Evolutionary conservation across 2,113 vertebrate genomes (phyloP).

Genomic region (Corythornis vintsioides): DNA sequence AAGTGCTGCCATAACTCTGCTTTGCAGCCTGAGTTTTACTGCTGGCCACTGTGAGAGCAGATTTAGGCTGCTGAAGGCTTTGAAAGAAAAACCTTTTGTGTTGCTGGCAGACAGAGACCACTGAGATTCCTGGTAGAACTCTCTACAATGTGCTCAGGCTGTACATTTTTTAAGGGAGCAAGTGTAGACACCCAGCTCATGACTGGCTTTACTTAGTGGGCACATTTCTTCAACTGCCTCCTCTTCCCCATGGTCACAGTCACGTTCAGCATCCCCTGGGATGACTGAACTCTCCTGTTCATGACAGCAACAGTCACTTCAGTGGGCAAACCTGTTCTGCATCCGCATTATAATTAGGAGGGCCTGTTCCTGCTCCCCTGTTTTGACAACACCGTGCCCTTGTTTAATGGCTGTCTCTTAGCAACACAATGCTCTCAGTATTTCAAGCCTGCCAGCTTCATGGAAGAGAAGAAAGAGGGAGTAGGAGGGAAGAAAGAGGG

Average conservation of each 20-base stretch:
- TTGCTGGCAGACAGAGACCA: neutral
- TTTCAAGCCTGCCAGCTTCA: neutral
- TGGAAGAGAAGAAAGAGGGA: neutral
- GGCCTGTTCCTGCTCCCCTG: neutral
- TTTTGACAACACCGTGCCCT: neutral
- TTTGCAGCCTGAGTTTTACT: neutral
- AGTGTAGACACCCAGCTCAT: neutral
- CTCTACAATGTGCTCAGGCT: neutral
- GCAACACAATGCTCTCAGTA: neutral
- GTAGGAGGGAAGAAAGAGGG: neutral
- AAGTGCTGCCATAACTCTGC: neutral
- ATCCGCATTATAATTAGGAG: neutral
- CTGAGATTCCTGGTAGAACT: neutral
- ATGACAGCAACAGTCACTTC: neutral
- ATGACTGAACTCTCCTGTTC: neutral
- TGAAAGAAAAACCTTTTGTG: neutral
- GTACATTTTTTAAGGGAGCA: neutral
- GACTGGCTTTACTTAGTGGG: neutral
- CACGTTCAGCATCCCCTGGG: rapidly evolving
- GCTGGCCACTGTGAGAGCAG: neutral
- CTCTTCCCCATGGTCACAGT: neutral
- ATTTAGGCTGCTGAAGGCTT: neutral
- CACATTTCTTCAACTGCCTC: neutral
- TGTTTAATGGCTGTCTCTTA: neutral
- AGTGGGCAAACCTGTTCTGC: neutral